These are phyloP conservation scores for Aselliscus stoliczkanus DNA, from an alignment of 2,797 vertebrate genomes.

Conservation along the genomic window DNA sequence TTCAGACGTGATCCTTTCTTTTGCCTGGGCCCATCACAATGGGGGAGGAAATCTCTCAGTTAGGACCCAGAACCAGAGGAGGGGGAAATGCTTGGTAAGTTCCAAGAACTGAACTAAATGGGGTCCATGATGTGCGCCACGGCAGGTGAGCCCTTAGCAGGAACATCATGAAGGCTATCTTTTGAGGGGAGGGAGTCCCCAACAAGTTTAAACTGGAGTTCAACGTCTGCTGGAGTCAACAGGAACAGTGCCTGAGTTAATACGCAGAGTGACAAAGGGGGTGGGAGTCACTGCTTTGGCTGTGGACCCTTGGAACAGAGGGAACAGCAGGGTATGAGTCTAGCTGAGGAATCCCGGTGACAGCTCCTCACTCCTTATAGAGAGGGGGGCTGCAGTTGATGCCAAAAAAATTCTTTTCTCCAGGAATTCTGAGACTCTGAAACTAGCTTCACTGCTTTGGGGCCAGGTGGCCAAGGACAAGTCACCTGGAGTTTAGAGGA, in stretches of 20 bases:
- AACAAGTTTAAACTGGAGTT: not conserved
- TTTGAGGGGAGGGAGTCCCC: not conserved
- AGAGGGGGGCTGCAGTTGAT: not conserved
- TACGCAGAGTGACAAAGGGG: too few species aligned
- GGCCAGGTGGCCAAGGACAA: not conserved
- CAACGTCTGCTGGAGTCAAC: not conserved
- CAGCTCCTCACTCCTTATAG: not conserved
- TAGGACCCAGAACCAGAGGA: not conserved
- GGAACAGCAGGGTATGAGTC: not conserved
- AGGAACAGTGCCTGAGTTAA: not conserved
- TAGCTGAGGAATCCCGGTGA: accelerated
- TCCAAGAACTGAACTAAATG: not conserved
- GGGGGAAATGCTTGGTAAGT: not conserved
- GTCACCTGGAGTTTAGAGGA: not conserved
- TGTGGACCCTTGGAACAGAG: not conserved
- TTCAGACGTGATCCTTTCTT: conserved; percentile 63
- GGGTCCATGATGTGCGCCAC: accelerated
- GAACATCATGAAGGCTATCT: not conserved
- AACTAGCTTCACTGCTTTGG: not conserved
- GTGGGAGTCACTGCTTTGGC: too few species aligned
- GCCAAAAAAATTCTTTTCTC: not conserved
- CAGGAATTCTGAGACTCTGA: not conserved
- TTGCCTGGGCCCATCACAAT: conserved; percentile 26
- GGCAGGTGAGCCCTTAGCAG: not conserved
- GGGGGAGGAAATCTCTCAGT: conserved; percentile 55